phyloP scores from a whole-genome alignment of 92 coral and sea anemone genomes.

The Paramuricea clavata region DNA sequence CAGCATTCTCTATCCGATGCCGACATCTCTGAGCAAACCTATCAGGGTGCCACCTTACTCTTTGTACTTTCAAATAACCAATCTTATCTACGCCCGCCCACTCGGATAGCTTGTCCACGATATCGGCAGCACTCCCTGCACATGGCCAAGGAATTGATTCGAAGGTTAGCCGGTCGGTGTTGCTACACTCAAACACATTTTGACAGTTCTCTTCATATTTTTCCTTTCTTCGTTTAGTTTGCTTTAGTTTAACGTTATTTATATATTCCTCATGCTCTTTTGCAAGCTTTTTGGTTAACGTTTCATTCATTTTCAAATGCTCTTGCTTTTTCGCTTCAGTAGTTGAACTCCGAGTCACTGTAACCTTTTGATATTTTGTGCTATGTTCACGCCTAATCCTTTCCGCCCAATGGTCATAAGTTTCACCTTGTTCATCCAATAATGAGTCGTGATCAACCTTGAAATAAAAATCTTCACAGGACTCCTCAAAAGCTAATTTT shows the following conservation, averaged over 20 bases:
- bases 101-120: constrained; percentile 62
- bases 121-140: constrained; percentile 69
- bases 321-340: constrained; percentile 2
- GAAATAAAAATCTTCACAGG: constrained; percentile 72
- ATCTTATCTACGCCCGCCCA: constrained; percentile 75
- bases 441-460: constrained; percentile 53
- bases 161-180: constrained; percentile 45
- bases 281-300: constrained; percentile 69
- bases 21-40: constrained; percentile 87
- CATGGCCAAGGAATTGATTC: constrained; percentile 90
- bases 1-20: constrained; percentile 66
- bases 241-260: constrained; percentile 56
- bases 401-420: constrained; percentile 90
- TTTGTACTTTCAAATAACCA: constrained; percentile 82
- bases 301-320: constrained; percentile 40
- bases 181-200: constrained; percentile 59
- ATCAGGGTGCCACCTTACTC: constrained; percentile 97
- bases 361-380: constrained; percentile 5
- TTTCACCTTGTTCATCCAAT: constrained; percentile 61
- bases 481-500: constrained; percentile 79
- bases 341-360: constrained; percentile 8
- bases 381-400: constrained; percentile 71
- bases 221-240: constrained; percentile 40
- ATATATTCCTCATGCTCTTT: constrained; percentile 80
- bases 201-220: constrained; percentile 77